Base-by-base conservation (phyloP, 2,113 vertebrate species). In the Bucco capensis region DNA sequence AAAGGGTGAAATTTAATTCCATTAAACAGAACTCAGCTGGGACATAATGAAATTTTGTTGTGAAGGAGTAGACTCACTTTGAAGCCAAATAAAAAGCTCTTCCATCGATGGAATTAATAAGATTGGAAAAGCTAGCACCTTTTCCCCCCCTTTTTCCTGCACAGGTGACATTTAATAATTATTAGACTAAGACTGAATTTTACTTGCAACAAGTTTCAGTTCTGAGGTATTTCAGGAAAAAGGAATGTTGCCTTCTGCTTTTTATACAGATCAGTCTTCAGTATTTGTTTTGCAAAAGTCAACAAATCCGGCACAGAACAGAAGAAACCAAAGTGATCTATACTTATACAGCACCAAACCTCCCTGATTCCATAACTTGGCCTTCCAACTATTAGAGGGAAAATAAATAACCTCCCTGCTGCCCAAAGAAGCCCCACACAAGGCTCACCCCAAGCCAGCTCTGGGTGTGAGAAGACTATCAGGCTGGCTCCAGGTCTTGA, bases 1-100 rank as follows among this genome's bases (percentile, higher is more conserved):
- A 97, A 98, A 97, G 97, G 96, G 97, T 97, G 97, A 98, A 98
- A 98, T 97, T 97, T 97, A 98, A 98, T 97, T 98, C 98, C 96
- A 96, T 98, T 97, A 98, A 97, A 97, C 90, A 97, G 93, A 96
- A 96, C 96, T 97, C 96, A 96, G 82, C 92, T 95, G 95, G 94
- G 96, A 97, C 86, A 95, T 96, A 97, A 97, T 97, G 97, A 97
- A 97, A 97, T 96, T 98, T 98, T 96, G 95, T 96, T 97, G 89
- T 97, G 96, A 97, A 97, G 96, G 83, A 91, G 92, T 69, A 96
- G 95, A 80, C 61, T 95, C 22, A 94, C 97, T 97, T 97, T 97
- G 97, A 97, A 97, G 92, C 83, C 79, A 96, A 96, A 96, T 95
- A 91, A 96, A 97, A 98, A 96, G 93, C 86, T 96, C 96, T 97